phyloP scores from a whole-genome alignment of 2,888 invertebrate genomes.

The Tholera decimalis region DNA sequence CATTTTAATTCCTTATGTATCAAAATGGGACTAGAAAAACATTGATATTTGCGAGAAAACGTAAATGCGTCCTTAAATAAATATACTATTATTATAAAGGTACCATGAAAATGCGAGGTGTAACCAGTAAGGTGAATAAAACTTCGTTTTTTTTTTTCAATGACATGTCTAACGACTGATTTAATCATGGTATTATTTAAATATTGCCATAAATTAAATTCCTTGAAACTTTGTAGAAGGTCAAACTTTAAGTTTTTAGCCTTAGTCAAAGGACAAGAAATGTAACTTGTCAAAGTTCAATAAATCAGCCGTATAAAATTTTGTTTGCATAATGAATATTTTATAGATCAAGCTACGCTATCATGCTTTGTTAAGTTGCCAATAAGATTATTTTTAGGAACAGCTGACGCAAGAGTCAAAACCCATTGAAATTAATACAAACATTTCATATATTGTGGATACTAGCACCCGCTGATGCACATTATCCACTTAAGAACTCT shows the following conservation, averaged over 20 bases:
- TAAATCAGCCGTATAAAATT: constrained; percentile 24
- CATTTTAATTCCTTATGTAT: too few relatives aligned
- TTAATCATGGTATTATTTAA: constrained; percentile 11
- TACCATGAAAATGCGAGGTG: too few relatives aligned
- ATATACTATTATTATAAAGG: too few relatives aligned
- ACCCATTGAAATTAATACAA: too few relatives aligned
- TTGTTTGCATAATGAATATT: constrained; percentile 16
- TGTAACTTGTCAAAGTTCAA: neutral
- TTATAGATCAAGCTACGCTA: neutral
- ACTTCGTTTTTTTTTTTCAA: too few relatives aligned
- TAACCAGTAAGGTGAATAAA: too few relatives aligned
- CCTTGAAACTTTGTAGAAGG: constrained; percentile 20
- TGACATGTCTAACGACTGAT: constrained; percentile 1
- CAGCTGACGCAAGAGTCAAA: neutral
- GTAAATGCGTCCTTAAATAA: too few relatives aligned
- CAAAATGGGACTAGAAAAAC: too few relatives aligned
- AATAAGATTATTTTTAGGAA: neutral
- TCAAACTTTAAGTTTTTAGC: constrained; percentile 16
- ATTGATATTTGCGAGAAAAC: too few relatives aligned
- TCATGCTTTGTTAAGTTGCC: neutral
- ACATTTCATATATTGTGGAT: too few relatives aligned
- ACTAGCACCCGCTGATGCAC: too few relatives aligned
- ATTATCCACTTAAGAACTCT: too few relatives aligned
- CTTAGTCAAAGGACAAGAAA: constrained; percentile 5
- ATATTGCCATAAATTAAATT: constrained; percentile 26